A percentile compares a stretch with the other conserved stretches of the same genome.
phyloP scores from a whole-genome alignment of 1,140 invertebrate genomes.

The Drosophila pallidifrons region DNA sequence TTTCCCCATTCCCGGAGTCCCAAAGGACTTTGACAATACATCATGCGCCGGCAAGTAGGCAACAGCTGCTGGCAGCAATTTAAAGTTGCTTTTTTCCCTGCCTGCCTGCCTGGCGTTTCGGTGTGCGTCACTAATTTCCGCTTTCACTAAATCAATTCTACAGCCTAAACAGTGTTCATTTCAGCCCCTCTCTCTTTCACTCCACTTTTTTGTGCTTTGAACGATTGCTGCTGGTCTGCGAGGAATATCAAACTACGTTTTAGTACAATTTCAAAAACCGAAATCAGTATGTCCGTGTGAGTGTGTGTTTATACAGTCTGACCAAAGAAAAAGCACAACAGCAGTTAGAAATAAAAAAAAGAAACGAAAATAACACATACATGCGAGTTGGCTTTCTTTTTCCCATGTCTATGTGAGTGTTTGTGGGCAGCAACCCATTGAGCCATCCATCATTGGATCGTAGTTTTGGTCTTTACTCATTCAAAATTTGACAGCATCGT shows the following conservation, averaged over 20 bases:
- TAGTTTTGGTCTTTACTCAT: constrained; percentile 82
- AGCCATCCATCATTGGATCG: constrained; percentile 77
- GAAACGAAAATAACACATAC: constrained; percentile 11
- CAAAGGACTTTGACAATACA: constrained; percentile 64
- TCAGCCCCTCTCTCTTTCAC: constrained; percentile 32
- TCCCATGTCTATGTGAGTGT: neutral
- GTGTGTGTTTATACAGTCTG: constrained; percentile 39
- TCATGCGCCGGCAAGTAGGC: constrained; percentile 76
- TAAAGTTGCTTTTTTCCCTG: constrained; percentile 56
- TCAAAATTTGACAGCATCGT: constrained; percentile 83
- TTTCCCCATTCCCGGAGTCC: neutral
- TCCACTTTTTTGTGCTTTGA: constrained; percentile 50
- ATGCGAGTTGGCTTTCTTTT: constrained; percentile 33
- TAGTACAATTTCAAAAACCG: constrained; percentile 50
- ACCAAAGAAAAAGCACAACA: constrained; percentile 22
- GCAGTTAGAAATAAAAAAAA: constrained; percentile 15
- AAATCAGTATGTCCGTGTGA: constrained; percentile 18
- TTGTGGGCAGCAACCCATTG: constrained; percentile 55
- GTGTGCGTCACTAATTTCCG: constrained; percentile 78
- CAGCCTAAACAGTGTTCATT: constrained; percentile 63
- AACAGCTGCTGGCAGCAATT: constrained; percentile 77
- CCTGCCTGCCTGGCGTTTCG: constrained; percentile 33
- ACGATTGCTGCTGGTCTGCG: constrained; percentile 61
- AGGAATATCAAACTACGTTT: constrained; percentile 64
- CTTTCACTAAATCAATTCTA: constrained; percentile 79